Percentiles rank a stretch among this genome's conserved stretches.
These are phyloP conservation scores for Heliconius hewitsoni DNA, from an alignment of 1,140 invertebrate genomes.

Conservation along the genomic window DNA sequence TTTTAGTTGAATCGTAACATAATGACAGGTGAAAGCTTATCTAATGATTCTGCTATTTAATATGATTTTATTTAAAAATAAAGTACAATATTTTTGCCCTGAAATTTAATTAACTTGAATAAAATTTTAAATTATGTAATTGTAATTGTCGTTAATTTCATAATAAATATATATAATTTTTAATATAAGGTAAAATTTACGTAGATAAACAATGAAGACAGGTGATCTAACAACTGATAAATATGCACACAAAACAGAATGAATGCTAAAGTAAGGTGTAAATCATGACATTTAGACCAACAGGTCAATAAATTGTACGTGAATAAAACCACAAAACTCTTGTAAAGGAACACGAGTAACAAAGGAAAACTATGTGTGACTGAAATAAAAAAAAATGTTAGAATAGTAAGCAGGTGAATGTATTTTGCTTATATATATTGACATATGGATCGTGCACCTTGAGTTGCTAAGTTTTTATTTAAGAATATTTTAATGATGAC, in stretches of 20 bases:
- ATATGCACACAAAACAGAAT: not conserved
- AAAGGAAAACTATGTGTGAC: not conserved
- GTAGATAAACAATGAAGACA: too few relatives aligned
- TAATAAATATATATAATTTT: too few relatives aligned
- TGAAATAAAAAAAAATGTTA: not conserved
- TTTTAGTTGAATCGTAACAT: conserved; percentile 55
- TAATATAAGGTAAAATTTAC: too few relatives aligned
- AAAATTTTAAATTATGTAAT: too few relatives aligned
- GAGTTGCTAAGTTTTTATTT: conserved; percentile 14
- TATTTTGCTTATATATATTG: not conserved
- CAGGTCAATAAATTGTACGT: not conserved
- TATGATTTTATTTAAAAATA: conserved; percentile 36
- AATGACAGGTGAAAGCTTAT: conserved; percentile 68
- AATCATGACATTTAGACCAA: not conserved
- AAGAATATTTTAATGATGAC: conserved; percentile 16
- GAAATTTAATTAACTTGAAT: too few relatives aligned
- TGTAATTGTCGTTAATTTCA: too few relatives aligned
- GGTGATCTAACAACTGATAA: too few relatives aligned
- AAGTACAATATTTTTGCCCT: conserved; percentile 12
- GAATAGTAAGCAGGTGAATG: conserved; percentile 24
- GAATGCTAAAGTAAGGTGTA: too few relatives aligned
- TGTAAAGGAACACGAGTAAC: not conserved
- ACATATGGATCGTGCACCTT: conserved; percentile 28
- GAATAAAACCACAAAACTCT: not conserved
- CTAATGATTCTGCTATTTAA: conserved; percentile 43